Evolutionary conservation across 1,140 invertebrate genomes (phyloP).

Genomic region (Zaprionus nigranus): DNA sequence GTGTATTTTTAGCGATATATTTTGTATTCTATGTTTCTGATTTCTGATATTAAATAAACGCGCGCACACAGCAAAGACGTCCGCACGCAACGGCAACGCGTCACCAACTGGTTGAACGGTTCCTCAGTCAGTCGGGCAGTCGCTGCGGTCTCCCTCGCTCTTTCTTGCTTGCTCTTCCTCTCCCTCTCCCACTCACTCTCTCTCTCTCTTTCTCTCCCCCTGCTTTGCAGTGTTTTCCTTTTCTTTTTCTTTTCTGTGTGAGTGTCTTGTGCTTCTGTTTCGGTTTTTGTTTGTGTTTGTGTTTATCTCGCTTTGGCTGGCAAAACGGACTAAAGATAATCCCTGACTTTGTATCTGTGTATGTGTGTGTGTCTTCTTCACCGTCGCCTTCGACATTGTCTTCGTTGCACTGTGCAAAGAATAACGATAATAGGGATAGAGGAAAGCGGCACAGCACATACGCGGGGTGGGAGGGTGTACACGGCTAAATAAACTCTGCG

Average conservation of each 20-base stretch:
- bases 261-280: conserved; percentile 13
- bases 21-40: not conserved
- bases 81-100: conserved; percentile 51
- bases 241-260: conserved; percentile 13
- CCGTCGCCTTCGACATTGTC: conserved; percentile 32
- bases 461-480: not conserved
- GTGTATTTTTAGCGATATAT: not conserved
- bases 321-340: conserved; percentile 43
- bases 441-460: not conserved
- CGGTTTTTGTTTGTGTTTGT: conserved; percentile 18
- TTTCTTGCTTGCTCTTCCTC: not conserved
- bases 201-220: not conserved
- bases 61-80: conserved; percentile 27
- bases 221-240: conserved; percentile 7
- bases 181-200: not conserved
- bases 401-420: conserved; percentile 48
- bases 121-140: conserved; percentile 7
- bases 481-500: conserved; percentile 21
- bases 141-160: conserved; percentile 13
- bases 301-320: conserved; percentile 40
- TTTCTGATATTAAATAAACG: conserved; percentile 3
- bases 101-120: conserved; percentile 39
- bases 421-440: conserved; percentile 30
- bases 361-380: conserved; percentile 16
- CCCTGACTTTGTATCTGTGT: conserved; percentile 15